Base-by-base conservation (phyloP, 2,888 invertebrate species). In the Parthenolecanium corni region DNA sequence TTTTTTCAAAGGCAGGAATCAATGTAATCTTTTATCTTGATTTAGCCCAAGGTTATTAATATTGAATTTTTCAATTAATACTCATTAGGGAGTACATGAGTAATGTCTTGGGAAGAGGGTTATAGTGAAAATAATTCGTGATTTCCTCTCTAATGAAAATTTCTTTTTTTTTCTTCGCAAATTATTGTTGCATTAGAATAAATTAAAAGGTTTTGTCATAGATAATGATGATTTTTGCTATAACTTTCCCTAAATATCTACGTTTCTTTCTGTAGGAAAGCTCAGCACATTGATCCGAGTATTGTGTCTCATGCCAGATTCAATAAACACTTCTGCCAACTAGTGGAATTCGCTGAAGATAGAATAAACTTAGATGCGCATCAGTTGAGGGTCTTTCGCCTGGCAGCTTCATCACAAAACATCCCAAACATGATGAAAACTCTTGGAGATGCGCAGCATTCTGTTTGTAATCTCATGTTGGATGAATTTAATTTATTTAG, bases 401-500 rank as follows among this genome's bases (percentile, higher is more conserved):
- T 65, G 23, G 62, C 64, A 0, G 23, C 66, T 9, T 53, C 64
- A n/a, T 24, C 54, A n/a, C 57, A 53, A 5, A 62, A 65, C n/a
- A 65, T 65, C 20, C 53, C 56, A 3, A 24, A 62, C 20, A 65
- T 65, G 18, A 53, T 56, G 18, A 54, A 51, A 25, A 61, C 52
- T 24, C 36, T 66, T 1, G 20, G 38, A 23, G 53, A 65, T 64
- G 66, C 65, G 16, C 65, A 64, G 63, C 51, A 62, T 31, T 44
- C 56, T 42, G 64, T 65, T 2, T n/a, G n/a, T 36, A 63, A 65
- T 11, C 46, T 66, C 11, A 25, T 67, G 6, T 31, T 36, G 16
- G 66, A 65, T 44, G 64, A 67, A 51, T 67, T 65, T 36, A 61
- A 66, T 52, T 64, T 66, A 31, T 67, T 67, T 47, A 64, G 65